A percentile compares a stretch with the other conserved stretches of the same genome.
These are phyloP conservation scores for Chrysaora quinquecirrha DNA, from an alignment of 30 jellyfish, hydroid and myxozoan species.

Conservation along the genomic window DNA sequence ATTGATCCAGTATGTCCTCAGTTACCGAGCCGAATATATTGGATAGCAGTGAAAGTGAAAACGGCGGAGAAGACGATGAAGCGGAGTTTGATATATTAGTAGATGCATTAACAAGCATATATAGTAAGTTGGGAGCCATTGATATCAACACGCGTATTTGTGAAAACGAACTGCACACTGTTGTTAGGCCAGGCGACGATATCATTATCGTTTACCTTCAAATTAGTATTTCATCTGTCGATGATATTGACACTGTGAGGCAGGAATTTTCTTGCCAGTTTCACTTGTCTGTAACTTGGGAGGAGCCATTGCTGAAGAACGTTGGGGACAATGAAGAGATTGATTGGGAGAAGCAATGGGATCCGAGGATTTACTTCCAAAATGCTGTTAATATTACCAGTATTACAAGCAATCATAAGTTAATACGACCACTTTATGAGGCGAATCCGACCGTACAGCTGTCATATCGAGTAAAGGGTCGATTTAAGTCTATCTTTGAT, in stretches of 20 bases:
- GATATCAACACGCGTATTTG: constrained; percentile 40
- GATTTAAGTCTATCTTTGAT: constrained; percentile 74
- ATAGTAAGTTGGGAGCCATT: constrained; percentile 18
- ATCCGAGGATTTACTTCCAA: constrained; percentile 83
- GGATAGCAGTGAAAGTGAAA: background rate
- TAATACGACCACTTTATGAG: constrained; percentile 34
- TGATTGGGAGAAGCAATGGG: constrained; percentile 79
- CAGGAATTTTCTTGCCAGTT: constrained; percentile 85
- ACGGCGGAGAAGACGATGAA: constrained; percentile 1
- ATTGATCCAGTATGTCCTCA: too few species aligned
- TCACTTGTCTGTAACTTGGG: constrained; percentile 75
- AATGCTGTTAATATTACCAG: constrained; percentile 73
- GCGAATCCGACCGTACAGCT: constrained; percentile 71
- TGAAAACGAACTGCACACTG: constrained; percentile 43
- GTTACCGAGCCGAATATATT: background rate
- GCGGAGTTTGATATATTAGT: constrained; percentile 30
- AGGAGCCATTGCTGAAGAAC: constrained; percentile 44
- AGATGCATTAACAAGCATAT: constrained; percentile 38
- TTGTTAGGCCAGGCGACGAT: constrained; percentile 52
- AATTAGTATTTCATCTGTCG: constrained; percentile 64
- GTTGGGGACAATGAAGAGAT: constrained; percentile 22
- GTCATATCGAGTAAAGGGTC: constrained; percentile 84
- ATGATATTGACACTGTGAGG: constrained; percentile 71
- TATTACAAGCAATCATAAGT: constrained; percentile 33
- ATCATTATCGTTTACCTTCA: constrained; percentile 57